Evolutionary conservation across 2,888 invertebrate species (phyloP).

Genomic region (Brachypalpus laphriformis): DNA sequence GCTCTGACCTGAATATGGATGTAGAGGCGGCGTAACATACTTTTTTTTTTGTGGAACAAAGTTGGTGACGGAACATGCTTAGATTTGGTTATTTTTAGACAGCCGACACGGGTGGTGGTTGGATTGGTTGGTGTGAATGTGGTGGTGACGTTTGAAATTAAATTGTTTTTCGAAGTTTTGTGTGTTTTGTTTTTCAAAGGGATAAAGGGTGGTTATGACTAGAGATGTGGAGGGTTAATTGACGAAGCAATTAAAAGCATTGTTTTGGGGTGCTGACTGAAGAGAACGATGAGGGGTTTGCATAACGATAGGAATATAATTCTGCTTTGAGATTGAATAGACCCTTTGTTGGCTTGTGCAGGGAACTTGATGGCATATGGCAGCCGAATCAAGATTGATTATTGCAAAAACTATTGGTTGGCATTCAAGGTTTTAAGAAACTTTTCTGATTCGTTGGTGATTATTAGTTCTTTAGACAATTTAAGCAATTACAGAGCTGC

Average conservation of each 20-base stretch:
- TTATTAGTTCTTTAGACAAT: too few species aligned
- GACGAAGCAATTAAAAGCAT: slow-evolving; percentile 22
- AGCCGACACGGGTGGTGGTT: not conserved
- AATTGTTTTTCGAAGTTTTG: slow-evolving; percentile 32
- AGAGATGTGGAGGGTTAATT: not conserved
- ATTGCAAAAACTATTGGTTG: not conserved
- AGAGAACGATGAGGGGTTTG: not conserved
- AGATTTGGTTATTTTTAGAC: not conserved
- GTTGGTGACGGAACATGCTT: not conserved
- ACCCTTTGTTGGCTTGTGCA: not conserved
- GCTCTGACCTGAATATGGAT: slow-evolving; percentile 11
- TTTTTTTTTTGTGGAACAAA: not conserved
- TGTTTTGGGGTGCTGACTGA: slow-evolving; percentile 2
- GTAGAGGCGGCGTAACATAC: not conserved
- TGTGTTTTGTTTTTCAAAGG: not conserved
- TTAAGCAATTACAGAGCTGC: too few species aligned
- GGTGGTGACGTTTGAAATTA: not conserved
- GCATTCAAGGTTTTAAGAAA: too few species aligned
- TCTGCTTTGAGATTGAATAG: not conserved
- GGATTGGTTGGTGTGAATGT: not conserved
- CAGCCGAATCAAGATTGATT: not conserved
- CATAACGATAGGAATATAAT: not conserved
- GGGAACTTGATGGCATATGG: not conserved
- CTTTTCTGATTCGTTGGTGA: too few species aligned
- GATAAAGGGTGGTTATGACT: not conserved